Evolutionary conservation across 2,888 invertebrate genomes (phyloP).

Genomic region (Conops quadrifasciatus): DNA sequence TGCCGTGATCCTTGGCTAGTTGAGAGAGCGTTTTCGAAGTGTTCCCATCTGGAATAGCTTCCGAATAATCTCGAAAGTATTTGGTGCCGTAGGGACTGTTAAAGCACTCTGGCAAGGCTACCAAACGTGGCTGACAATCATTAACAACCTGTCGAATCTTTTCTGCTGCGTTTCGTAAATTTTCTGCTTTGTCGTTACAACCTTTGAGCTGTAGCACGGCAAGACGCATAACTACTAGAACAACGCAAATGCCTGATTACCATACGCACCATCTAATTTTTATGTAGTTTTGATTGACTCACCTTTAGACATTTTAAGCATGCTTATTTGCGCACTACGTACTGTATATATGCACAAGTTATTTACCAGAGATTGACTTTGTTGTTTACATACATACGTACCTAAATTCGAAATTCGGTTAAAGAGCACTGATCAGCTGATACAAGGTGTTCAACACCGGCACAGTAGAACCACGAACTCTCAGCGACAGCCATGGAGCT

Average conservation of each 20-base stretch:
- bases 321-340: neutral
- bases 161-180: slow-evolving; percentile 76
- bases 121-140: slow-evolving; percentile 70
- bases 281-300: neutral
- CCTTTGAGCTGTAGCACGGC: slow-evolving; percentile 87
- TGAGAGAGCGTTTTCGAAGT: slow-evolving; percentile 76
- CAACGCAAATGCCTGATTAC: too few relatives aligned
- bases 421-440: too few relatives aligned
- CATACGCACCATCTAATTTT: too few relatives aligned
- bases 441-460: too few relatives aligned
- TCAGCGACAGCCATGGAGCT: too few relatives aligned
- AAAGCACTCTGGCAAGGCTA: slow-evolving; percentile 87
- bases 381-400: too few relatives aligned
- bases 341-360: neutral
- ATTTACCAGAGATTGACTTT: too few relatives aligned
- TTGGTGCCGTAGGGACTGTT: slow-evolving; percentile 93
- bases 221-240: slow-evolving; percentile 63
- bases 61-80: slow-evolving; percentile 87
- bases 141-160: slow-evolving; percentile 72
- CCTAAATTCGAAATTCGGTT: too few relatives aligned
- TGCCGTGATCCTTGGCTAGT: slow-evolving; percentile 77
- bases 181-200: slow-evolving; percentile 76
- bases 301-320: slow-evolving; percentile 28
- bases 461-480: too few relatives aligned
- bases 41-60: slow-evolving; percentile 80